Evolutionary conservation across 1,140 invertebrate species (phyloP), one percentile per base, ranked within the genome.

Genomic region (Caenorhabditis tropicalis): DNA sequence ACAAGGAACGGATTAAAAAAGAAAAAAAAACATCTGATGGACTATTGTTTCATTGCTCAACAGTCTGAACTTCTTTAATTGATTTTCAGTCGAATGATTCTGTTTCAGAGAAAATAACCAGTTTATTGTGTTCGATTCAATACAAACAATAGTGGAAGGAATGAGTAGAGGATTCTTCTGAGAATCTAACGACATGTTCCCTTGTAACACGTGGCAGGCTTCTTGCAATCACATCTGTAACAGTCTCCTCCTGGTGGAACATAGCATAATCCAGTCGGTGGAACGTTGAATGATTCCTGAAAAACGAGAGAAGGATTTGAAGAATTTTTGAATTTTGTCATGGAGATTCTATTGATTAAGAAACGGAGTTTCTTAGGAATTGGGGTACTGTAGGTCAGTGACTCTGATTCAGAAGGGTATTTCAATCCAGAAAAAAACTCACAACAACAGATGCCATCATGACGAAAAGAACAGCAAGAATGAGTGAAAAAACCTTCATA

Each of bases 141-240:
- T 56, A 56, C 48, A 82, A 49, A 81, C 27, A 58, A 7, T 43
- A 24, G 27, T 27, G 15, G 4, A 65, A 36, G 12, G 33, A 81
- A 81, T 31, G 46, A 31, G 46, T 29, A 16, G 10, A 16, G 31
- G 46, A 81, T 81, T 33, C 46, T 81, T 12, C 19, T 6, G 16
- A 15, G 1, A 24, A 51, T 81, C 27, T 82, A 82, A 53, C 49
- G 49, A 27, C 82, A 82, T 6, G 82, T 48, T 39, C 82, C 82
- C 58, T 82, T 82, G 29, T 82, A 70, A 36, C 82, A 82, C 16
- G 36, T 82, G 36, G 60, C 56, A 6, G 82, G 82, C 60, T 82
- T 65, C 56, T 58, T 60, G 60, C 82, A 82, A 70, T 82, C 82
- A 39, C 82, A 82, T 46, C 82, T 36, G 33, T 82, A 82, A 27